phyloP scores from a whole-genome alignment of 2,113 vertebrate genomes.

The Erythrolamprus reginae region DNA sequence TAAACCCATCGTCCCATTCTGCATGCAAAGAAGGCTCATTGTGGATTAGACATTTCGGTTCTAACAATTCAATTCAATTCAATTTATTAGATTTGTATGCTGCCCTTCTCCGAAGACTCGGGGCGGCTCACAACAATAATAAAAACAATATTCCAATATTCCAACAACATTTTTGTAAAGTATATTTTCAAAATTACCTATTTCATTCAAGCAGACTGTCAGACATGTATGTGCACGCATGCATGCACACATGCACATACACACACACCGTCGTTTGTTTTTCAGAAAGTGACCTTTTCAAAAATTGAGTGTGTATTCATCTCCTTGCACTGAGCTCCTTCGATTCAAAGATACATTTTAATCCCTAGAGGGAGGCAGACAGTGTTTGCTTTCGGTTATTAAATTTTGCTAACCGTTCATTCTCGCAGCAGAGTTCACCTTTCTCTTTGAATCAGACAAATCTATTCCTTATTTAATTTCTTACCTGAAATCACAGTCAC shows the following conservation, averaged over 20 bases:
- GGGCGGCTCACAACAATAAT: too few species aligned
- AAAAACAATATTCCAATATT: too few species aligned
- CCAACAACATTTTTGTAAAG: background rate
- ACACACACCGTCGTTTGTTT: background rate
- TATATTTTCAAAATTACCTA: background rate
- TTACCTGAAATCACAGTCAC: background rate
- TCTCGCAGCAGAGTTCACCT: background rate
- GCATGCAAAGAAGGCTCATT: background rate
- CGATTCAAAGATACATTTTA: slow-evolving; percentile 20
- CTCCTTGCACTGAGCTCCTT: background rate
- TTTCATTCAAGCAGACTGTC: background rate
- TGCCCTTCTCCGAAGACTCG: too few species aligned
- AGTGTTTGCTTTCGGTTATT: slow-evolving; percentile 18
- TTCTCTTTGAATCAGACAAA: background rate
- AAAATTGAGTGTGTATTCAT: background rate
- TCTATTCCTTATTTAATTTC: background rate
- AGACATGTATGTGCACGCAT: background rate
- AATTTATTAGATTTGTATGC: too few species aligned
- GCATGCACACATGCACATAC: background rate
- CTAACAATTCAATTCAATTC: too few species aligned
- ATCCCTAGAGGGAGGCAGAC: background rate
- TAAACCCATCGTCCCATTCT: background rate
- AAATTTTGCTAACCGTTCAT: slow-evolving; percentile 9
- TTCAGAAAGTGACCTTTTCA: slow-evolving; percentile 4
- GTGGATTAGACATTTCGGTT: background rate